Base-by-base conservation (phyloP, 2,113 vertebrate species). In the Hypomesus transpacificus region DNA sequence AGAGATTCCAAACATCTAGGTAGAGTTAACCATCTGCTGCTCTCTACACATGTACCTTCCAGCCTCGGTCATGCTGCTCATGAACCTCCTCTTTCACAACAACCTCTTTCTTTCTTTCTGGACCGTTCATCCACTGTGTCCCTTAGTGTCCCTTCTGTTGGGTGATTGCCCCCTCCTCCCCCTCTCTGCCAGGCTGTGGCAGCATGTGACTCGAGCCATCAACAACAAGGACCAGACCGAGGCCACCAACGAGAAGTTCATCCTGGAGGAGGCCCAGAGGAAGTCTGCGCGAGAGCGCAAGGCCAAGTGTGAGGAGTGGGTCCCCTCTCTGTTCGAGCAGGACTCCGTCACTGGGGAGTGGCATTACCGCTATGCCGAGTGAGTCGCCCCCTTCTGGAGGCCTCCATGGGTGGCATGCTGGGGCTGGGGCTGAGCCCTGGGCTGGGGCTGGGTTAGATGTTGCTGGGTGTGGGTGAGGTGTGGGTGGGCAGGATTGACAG, bases 361-460 rank as follows among this genome's bases (percentile, higher is more conserved):
- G 97, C 95, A 97, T 85, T 99, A 99, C 78, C 93, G 88, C 93
- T 99, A 94, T 50, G 93, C 97, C 0, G 97, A 99, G 96, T 99
- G 87, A 95, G 95, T 94, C 14, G 7, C 9, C 39, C 8, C 39
- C 39, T 46, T 46, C 39, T 46, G 39, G 39, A 46, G 9, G 39
- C 39, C 9, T 46, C 39, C 2, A 2, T 46, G 39, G 39, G 39
- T 46, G 1, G 39, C 39, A 46, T 34, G 31, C 5, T 34, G 31
- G 31, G 7, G 31, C 31, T 34, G 31, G 3, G 31, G 31, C 4
- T 5, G 31, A 3, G 24, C 24, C 24, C 24, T 26, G 24, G 31
- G 31, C 31, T 7, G 31, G 31, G 31, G 31, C 31, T 34, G 31
- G 31, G 31, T 34, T 34, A 34, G 31, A 34, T 34, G 7, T 6